Conservation (phyloP, 2,888 invertebrate genomes). For the Tanypteryx hageni region DNA sequence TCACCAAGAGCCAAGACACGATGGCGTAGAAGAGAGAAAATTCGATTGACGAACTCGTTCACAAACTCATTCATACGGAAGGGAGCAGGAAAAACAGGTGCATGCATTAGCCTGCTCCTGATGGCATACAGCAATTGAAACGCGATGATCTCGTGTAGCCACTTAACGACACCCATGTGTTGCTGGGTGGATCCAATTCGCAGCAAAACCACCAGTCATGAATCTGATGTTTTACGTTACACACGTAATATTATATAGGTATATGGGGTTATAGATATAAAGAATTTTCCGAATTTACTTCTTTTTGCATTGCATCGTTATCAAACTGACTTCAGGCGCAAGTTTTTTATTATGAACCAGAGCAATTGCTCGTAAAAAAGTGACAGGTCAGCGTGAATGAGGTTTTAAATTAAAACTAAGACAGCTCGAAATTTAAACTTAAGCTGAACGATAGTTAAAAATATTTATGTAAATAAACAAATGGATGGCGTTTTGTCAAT, state of each 20-base stretch:
- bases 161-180: neutral
- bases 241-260: neutral
- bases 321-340: neutral
- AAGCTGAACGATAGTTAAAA: no score
- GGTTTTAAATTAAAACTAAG: no score
- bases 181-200: neutral
- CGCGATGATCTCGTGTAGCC: neutral
- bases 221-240: neutral
- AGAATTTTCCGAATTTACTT: no score
- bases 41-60: neutral
- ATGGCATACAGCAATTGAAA: slow-evolving; percentile 29
- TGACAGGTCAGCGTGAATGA: no score
- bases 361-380: no score
- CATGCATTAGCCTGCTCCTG: slow-evolving; percentile 12
- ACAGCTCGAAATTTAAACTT: no score
- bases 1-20: neutral
- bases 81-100: neutral
- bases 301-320: neutral
- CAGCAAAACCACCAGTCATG: neutral
- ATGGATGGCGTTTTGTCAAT: no score
- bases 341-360: no score
- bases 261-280: neutral
- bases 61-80: neutral
- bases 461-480: no score
- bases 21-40: neutral